phyloP scores from a whole-genome alignment of 2,797 vertebrate species.

The Phoeniculus purpureus region DNA sequence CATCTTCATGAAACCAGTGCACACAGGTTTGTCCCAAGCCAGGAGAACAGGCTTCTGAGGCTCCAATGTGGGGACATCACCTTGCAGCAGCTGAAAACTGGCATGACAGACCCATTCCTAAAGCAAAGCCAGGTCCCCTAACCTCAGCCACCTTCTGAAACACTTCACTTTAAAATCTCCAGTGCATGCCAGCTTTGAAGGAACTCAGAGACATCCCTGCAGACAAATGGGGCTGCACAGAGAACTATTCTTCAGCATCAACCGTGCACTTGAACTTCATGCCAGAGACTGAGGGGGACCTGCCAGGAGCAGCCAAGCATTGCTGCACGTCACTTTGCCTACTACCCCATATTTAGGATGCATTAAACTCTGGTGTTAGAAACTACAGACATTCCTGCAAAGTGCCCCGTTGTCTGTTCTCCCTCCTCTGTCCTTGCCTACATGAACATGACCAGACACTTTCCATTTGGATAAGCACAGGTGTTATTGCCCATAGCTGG shows the following conservation, averaged over 20 bases:
- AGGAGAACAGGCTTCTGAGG: neutral
- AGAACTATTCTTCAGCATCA: neutral
- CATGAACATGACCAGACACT: neutral
- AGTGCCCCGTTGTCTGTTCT: neutral
- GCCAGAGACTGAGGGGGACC: neutral
- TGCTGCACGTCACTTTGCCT: neutral
- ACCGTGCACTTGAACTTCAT: neutral
- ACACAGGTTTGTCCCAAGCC: neutral
- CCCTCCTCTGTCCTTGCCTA: neutral
- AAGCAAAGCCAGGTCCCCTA: neutral
- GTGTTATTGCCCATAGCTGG: neutral
- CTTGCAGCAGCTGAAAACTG: neutral
- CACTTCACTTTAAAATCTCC: too few relatives aligned
- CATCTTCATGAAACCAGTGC: fast-evolving
- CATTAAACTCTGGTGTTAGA: neutral
- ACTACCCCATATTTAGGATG: fast-evolving
- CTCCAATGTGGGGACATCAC: fast-evolving
- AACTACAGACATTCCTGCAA: neutral
- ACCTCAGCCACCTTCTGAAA: neutral
- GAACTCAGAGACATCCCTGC: neutral
- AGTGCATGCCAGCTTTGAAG: fast-evolving
- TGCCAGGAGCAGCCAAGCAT: neutral
- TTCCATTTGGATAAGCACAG: neutral
- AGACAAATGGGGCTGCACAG: neutral
- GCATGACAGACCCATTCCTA: fast-evolving